Base-by-base conservation (phyloP, 2,797 vertebrate genomes). In the Sebastes kiyomatsui region DNA sequence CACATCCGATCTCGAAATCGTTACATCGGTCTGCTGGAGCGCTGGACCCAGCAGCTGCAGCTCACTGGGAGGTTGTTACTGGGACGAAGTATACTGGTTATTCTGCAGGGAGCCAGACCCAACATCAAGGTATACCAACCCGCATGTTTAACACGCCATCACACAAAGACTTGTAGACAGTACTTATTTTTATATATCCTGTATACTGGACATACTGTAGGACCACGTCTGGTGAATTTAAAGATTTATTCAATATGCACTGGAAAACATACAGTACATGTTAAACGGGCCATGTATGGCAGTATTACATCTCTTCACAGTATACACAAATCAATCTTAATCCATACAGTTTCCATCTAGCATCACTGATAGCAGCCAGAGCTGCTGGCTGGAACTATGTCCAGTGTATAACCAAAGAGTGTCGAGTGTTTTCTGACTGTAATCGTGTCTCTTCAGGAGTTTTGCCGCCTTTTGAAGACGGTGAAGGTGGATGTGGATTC, bases 401-500 rank as follows among this genome's bases (percentile, higher is more conserved):
- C 38, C 38, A 46, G 6, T 16, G 38, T 6, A 46, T 46, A 16
- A 42, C 38, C 38, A 14, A 42, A 49, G 42, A 18, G 46, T 49
- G 46, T 20, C 3, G 16, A 9, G 18, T 49, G 6, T 6, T 2
- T 30, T 72, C 2, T 62, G 13, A 65, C 27, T 25, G 5, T 28
- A 1, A 6, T 67, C 16, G 1, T 66, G 46, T 79, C 28, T 81
- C 52, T 54, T 75, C 89, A 97, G 97, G 97, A 97, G 64, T 98
- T 97, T 82, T 86, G 97, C 86, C 75, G 94, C 83, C 95, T 96
- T 77, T 94, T 97, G 85, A 97, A 96, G 95, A 96, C 96, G 5
- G 95, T 93, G 69, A 97, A 97, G 88, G 95, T 98, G 33, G 97
- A 98, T 77, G 95, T 97, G 88, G 96, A 98, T 90, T 97, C 96